phyloP scores from a whole-genome alignment of 2,888 invertebrate species.

The Bembecia ichneumoniformis region DNA sequence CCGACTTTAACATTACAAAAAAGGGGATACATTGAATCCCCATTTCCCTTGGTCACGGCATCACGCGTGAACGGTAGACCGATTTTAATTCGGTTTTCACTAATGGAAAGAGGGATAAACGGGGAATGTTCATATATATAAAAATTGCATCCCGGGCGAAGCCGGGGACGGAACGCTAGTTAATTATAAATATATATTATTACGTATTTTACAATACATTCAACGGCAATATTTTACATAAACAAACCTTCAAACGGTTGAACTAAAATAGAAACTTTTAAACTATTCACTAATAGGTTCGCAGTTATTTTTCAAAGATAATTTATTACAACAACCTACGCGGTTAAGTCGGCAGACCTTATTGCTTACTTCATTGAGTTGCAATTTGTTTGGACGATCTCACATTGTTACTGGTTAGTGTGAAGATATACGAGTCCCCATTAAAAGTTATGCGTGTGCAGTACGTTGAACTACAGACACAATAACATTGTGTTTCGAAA shows the following conservation, averaged over 20 bases:
- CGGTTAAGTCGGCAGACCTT: neutral
- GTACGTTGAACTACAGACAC: slow-evolving; percentile 11
- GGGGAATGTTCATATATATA: too few relatives aligned
- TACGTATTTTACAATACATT: too few relatives aligned
- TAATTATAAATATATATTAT: too few relatives aligned
- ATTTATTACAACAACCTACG: neutral
- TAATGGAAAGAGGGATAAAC: too few relatives aligned
- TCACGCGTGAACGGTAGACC: too few relatives aligned
- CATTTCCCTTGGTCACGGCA: too few relatives aligned
- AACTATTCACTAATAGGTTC: neutral
- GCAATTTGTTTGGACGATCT: neutral
- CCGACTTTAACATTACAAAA: too few relatives aligned
- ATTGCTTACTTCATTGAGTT: neutral
- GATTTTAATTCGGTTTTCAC: too few relatives aligned
- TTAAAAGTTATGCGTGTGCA: slow-evolving; percentile 22
- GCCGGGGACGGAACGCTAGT: too few relatives aligned
- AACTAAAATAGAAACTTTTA: neutral
- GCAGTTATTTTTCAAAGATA: neutral
- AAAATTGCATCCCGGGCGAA: too few relatives aligned
- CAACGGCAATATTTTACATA: neutral
- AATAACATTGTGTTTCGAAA: neutral
- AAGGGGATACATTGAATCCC: too few relatives aligned
- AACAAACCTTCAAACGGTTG: neutral
- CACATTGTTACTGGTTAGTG: slow-evolving; percentile 6
- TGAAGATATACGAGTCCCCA: slow-evolving; percentile 19